phyloP scores from a whole-genome alignment of 2,888 invertebrate genomes.

The Parnassius mnemosyne region DNA sequence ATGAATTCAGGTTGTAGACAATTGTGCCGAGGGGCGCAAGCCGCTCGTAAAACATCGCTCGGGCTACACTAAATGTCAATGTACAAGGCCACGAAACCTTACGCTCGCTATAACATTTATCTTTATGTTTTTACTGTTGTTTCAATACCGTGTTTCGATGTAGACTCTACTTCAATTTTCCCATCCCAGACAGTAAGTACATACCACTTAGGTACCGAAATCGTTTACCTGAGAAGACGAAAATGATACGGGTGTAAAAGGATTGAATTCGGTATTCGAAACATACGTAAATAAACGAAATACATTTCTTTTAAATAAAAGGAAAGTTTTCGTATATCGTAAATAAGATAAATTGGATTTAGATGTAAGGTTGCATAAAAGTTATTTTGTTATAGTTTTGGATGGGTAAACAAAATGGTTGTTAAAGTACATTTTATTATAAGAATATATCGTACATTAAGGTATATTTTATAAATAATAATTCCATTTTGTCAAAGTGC shows the following conservation, averaged over 20 bases:
- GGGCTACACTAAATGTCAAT: constrained; percentile 64
- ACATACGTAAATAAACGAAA: constrained; percentile 22
- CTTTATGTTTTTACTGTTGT: constrained; percentile 31
- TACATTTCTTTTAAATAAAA: constrained; percentile 2
- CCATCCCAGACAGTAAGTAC: constrained; percentile 25
- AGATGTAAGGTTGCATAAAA: too few relatives aligned
- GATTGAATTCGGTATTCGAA: constrained; percentile 24
- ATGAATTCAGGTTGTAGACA: constrained; percentile 35
- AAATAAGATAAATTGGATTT: not conserved
- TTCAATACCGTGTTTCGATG: constrained; percentile 24
- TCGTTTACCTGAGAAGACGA: constrained; percentile 26
- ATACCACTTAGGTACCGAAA: constrained; percentile 23
- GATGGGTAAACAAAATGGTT: too few relatives aligned
- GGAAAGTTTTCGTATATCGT: not conserved
- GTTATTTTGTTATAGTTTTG: too few relatives aligned
- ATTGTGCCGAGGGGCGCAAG: constrained; percentile 32
- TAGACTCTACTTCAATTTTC: constrained; percentile 24
- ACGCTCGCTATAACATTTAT: constrained; percentile 25
- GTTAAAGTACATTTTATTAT: too few relatives aligned
- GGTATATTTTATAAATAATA: too few relatives aligned
- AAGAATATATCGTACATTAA: too few relatives aligned
- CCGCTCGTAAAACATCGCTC: constrained; percentile 58
- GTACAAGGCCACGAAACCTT: constrained; percentile 47
- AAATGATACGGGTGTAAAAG: constrained; percentile 23
- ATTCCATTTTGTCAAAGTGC: too few relatives aligned